Percentiles rank a stretch among this genome's conserved stretches.
These are phyloP conservation scores for Zophobas morio DNA, from an alignment of 1,140 invertebrate genomes.

Conservation along the genomic window DNA sequence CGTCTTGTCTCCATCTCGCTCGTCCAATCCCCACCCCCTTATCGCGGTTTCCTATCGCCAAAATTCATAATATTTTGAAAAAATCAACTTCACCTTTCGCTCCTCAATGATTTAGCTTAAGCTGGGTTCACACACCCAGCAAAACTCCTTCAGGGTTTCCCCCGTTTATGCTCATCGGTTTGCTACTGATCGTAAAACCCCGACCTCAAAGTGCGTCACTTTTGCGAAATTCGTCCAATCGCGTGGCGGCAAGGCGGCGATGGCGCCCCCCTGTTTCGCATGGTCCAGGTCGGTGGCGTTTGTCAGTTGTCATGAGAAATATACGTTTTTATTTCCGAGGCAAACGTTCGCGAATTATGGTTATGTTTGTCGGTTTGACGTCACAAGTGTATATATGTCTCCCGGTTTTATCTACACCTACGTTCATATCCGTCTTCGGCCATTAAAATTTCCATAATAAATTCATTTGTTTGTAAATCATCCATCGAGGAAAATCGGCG, in stretches of 20 bases:
- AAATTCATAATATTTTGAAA: too few species aligned
- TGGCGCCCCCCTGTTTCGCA: too few species aligned
- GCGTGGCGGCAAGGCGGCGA: background rate
- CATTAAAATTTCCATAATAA: slow-evolving; percentile 18
- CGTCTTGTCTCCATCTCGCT: too few species aligned
- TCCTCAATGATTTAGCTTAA: too few species aligned
- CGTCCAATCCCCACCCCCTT: too few species aligned
- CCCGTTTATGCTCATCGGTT: too few species aligned
- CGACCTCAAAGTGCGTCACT: background rate
- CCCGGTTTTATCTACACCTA: slow-evolving; percentile 19
- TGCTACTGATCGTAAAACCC: too few species aligned
- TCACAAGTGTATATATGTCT: slow-evolving; percentile 1
- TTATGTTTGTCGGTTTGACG: slow-evolving; percentile 33
- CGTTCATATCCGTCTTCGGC: slow-evolving; percentile 5
- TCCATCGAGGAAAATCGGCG: slow-evolving; percentile 10
- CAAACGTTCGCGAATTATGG: slow-evolving; percentile 38
- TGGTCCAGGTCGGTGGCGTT: background rate
- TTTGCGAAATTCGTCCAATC: background rate
- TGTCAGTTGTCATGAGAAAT: slow-evolving; percentile 34
- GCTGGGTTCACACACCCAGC: too few species aligned
- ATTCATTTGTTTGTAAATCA: slow-evolving; percentile 38
- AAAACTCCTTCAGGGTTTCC: too few species aligned
- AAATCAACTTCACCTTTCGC: too few species aligned
- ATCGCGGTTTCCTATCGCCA: too few species aligned
- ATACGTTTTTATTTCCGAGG: slow-evolving; percentile 33